Evolutionary conservation across 2,797 vertebrate genomes (phyloP), one percentile per base, ranked within the genome.

Genomic region (Gymnodraco acuticeps): DNA sequence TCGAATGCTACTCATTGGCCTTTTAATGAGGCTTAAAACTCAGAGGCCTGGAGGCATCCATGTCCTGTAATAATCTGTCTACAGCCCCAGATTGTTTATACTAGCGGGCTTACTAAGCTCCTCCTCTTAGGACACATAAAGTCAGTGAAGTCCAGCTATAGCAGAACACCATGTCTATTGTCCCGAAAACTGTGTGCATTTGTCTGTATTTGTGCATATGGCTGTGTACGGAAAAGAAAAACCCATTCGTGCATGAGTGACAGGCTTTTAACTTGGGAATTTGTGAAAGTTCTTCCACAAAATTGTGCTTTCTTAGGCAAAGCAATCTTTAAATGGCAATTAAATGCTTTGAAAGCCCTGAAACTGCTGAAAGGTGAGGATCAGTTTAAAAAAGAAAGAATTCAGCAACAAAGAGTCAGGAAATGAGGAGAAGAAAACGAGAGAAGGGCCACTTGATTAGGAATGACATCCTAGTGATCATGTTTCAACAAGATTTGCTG

Each of bases 401-500:
- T 56, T 65, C 10, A 10, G 62, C 54, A 63, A 85, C 58, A 89
- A 84, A 88, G 56, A 82, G 70, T 64, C 84, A 83, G 88, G 87
- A 92, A 90, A 90, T 88, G 70, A 87, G 58, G 27, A 10, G n/a
- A 56, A 73, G 50, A 70, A 58, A 52, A 38, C 8, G 20, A 72
- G 60, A 72, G 56, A 64, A 75, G 59, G 64, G 20, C 38, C 60
- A 81, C 72, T 80, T 13, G n/a, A 91, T 89, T 78, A 70, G 83
- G 69, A 88, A 70, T 69, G 91, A 89, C 89, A 80, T 81, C 70
- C 63, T 16, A n/a, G 61, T 20, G 85, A 88, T 92, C 74, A 51
- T 17, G 70, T 93, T 92, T 84, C 87, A 80, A 55, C 73, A 89
- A 92, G 89, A 93, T 93, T 93, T 92, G 87, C 85, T 80, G 83